These are phyloP conservation scores for Malacoraja senta DNA, from an alignment of 2,797 vertebrate genomes.

Conservation along the genomic window DNA sequence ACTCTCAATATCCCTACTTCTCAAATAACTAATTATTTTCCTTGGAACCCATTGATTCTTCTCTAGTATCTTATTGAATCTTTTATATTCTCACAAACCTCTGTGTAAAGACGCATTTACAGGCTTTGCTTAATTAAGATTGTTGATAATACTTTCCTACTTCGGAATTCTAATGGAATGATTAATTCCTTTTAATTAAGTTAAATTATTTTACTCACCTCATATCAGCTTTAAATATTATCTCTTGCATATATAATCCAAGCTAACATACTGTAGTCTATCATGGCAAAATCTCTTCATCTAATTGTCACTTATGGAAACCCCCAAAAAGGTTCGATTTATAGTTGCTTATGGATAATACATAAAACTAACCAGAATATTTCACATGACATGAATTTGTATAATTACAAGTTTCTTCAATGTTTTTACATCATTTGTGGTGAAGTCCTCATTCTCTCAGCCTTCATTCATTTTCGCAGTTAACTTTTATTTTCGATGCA, in stretches of 20 bases:
- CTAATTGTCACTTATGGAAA: not conserved
- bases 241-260: not conserved
- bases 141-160: not conserved
- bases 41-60: not conserved
- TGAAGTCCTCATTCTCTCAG: not conserved
- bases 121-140: not conserved
- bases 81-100: not conserved
- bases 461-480: not conserved
- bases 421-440: not conserved
- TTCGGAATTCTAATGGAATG: not conserved
- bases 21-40: not conserved
- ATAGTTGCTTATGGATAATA: not conserved
- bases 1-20: not conserved
- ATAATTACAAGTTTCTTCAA: not conserved
- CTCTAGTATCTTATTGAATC: not conserved
- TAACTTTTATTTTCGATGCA: not conserved
- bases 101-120: not conserved
- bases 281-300: not conserved
- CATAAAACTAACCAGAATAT: not conserved
- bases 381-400: not conserved
- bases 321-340: not conserved
- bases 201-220: slow-evolving; percentile 2
- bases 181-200: not conserved
- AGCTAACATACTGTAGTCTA: not conserved
- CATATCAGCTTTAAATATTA: not conserved